Conservation (phyloP, 1,140 invertebrate species). For the Drosophila athabasca region DNA sequence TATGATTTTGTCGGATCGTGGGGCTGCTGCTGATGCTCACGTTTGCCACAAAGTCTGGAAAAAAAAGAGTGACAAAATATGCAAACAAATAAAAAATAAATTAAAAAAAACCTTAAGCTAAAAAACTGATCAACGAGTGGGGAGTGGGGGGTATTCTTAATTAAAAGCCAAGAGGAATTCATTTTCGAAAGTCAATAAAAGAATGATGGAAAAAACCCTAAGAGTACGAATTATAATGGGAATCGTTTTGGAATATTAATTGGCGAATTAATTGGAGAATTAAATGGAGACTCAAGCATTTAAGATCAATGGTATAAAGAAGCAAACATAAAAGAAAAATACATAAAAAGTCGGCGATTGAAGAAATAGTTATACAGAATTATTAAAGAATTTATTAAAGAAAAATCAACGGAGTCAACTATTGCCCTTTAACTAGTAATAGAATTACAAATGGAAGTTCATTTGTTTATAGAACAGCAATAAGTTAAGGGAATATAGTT, state of each 20-base stretch:
- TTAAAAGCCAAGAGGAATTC: neutral
- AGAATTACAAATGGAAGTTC: neutral
- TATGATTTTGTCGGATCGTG: slow-evolving; percentile 24
- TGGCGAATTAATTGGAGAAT: neutral
- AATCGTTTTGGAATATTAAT: too few species aligned
- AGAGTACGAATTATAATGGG: too few species aligned
- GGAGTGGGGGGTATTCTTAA: slow-evolving; percentile 7
- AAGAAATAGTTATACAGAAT: neutral
- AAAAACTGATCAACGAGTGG: neutral
- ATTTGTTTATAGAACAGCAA: too few species aligned
- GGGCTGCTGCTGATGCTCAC: slow-evolving; percentile 17
- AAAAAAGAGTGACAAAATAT: slow-evolving; percentile 46
- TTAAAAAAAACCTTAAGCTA: slow-evolving; percentile 6
- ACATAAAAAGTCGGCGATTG: too few species aligned
- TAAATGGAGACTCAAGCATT: neutral
- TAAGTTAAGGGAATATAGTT: too few species aligned
- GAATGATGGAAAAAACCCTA: neutral
- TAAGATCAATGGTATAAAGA: too few species aligned
- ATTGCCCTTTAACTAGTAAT: neutral
- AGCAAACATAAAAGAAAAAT: too few species aligned
- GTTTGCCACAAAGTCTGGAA: slow-evolving; percentile 42
- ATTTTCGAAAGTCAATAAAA: neutral
- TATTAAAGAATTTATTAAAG: neutral
- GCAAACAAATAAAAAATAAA: slow-evolving; percentile 29
- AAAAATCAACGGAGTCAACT: neutral